A percentile compares a stretch with the other conserved stretches of the same genome.
Evolutionary conservation across 2,888 invertebrate species (phyloP).

Genomic region (Cancer borealis): DNA sequence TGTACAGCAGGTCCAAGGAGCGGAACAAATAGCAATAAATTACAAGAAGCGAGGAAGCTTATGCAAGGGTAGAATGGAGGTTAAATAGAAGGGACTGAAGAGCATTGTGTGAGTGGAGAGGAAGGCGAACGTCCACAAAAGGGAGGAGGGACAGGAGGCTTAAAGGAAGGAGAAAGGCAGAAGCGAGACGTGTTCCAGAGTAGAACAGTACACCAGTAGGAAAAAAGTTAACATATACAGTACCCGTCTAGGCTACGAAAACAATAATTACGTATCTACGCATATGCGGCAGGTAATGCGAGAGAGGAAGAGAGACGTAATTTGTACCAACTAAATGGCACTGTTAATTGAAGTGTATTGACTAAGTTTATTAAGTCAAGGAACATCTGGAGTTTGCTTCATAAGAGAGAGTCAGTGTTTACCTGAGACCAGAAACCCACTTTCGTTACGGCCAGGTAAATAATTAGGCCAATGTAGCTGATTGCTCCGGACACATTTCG

Average conservation of each 20-base stretch:
- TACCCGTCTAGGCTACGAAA: background rate
- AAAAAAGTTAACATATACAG: background rate
- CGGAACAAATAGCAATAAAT: slow-evolving; percentile 27
- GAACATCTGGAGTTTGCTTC: background rate
- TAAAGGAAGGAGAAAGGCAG: background rate
- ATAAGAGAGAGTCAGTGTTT: slow-evolving; percentile 40
- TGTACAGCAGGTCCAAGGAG: background rate
- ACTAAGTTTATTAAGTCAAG: background rate
- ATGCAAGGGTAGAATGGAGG: slow-evolving; percentile 14
- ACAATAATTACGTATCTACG: background rate
- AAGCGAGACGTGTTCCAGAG: background rate
- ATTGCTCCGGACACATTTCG: slow-evolving; percentile 46
- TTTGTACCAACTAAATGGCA: background rate
- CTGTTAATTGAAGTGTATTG: slow-evolving; percentile 40
- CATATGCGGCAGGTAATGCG: background rate
- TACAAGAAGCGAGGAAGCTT: slow-evolving; percentile 17
- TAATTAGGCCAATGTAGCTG: slow-evolving; percentile 44
- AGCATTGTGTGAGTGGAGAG: slow-evolving; percentile 14
- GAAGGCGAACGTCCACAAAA: background rate
- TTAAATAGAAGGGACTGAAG: background rate
- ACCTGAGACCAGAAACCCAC: slow-evolving; percentile 16
- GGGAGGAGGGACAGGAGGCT: background rate
- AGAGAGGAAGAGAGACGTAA: background rate
- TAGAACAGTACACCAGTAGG: background rate
- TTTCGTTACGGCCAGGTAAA: background rate